phyloP scores from a whole-genome alignment of 2,113 vertebrate genomes.

The Pleuronectes platessa region DNA sequence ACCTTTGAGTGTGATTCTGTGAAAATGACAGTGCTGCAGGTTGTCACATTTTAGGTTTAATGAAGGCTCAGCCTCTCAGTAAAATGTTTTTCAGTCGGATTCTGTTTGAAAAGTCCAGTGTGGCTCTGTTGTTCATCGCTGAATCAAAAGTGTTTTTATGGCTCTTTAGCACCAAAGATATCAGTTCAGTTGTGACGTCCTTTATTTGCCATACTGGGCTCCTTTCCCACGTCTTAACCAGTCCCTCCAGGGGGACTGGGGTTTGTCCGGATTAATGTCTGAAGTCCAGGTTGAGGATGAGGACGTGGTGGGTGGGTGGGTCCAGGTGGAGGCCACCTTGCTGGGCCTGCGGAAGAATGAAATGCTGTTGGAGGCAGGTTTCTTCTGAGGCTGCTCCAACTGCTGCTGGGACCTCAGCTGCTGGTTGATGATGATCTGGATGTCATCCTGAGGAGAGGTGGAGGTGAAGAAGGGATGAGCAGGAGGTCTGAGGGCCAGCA shows the following conservation, averaged over 20 bases:
- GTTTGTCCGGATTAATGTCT: constrained; percentile 63
- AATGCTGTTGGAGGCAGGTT: constrained; percentile 52
- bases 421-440: constrained; percentile 86
- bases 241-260: constrained; percentile 78
- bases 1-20: constrained; percentile 8
- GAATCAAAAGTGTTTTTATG: constrained; percentile 38
- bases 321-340: constrained; percentile 52
- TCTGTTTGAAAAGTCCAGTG: constrained; percentile 15
- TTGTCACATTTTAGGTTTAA: constrained; percentile 43
- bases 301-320: constrained; percentile 48
- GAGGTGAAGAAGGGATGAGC: constrained; percentile 16
- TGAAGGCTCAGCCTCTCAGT: constrained; percentile 52
- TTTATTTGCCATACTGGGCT: constrained; percentile 67
- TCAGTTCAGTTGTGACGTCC: constrained; percentile 12
- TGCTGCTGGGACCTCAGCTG: constrained; percentile 84
- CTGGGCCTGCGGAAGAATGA: constrained; percentile 76
- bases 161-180: constrained; percentile 27
- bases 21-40: constrained; percentile 24
- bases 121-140: constrained; percentile 47
- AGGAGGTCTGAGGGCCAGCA: not conserved
- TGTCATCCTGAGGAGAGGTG: constrained; percentile 82
- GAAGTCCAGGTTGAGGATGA: constrained; percentile 58
- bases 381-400: constrained; percentile 70
- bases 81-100: constrained; percentile 48
- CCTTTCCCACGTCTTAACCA: constrained; percentile 80